Percentiles rank a stretch among this genome's conserved stretches.
Evolutionary conservation across 2,797 vertebrate genomes (phyloP).

Genomic region (Furcifer pardalis): DNA sequence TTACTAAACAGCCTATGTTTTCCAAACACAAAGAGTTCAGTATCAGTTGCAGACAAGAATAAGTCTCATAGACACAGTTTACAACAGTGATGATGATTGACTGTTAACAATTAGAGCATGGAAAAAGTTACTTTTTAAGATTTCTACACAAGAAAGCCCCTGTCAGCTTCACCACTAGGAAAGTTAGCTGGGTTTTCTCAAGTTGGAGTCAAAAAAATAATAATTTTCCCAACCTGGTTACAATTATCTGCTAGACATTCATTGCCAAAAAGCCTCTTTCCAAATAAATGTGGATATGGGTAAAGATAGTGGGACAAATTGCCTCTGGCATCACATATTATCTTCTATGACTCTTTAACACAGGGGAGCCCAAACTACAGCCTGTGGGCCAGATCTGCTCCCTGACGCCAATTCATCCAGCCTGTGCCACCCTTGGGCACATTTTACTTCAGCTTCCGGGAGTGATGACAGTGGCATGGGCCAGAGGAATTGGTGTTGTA

Average conservation of each 20-base stretch:
- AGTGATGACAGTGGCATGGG: too few species aligned
- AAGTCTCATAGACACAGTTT: too few species aligned
- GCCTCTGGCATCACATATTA: background rate
- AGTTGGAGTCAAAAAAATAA: too few species aligned
- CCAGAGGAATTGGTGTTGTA: too few species aligned
- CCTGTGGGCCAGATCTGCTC: too few species aligned
- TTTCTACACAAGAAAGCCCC: too few species aligned
- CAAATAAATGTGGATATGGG: background rate
- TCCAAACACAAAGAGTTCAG: background rate
- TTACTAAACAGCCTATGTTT: background rate
- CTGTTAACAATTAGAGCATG: background rate
- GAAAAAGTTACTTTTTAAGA: background rate
- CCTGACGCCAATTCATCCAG: too few species aligned
- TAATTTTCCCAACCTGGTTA: background rate
- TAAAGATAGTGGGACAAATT: background rate
- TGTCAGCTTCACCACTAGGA: too few species aligned
- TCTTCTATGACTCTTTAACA: background rate
- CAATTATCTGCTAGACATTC: background rate
- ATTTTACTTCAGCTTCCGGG: too few species aligned
- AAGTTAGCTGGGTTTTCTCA: too few species aligned
- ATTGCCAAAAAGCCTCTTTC: background rate
- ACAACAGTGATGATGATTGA: background rate
- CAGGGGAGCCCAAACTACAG: too few species aligned
- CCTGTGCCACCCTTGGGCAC: too few species aligned
- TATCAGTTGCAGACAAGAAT: background rate